Evolutionary conservation across 2,888 invertebrate genomes (phyloP).

Genomic region (Blastobasis lacticolella): DNA sequence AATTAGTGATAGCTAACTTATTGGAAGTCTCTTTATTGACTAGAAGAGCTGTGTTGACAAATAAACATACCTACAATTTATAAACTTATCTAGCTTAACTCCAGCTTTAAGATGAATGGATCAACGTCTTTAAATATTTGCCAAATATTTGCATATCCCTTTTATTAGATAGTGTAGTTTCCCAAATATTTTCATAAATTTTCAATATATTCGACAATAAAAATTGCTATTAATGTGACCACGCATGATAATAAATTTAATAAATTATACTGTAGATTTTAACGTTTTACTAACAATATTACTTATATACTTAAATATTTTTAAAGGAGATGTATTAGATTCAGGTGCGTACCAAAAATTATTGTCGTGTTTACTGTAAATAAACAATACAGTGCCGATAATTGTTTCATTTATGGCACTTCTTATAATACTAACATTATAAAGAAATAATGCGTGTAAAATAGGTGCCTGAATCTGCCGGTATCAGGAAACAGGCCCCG

Average conservation of each 20-base stretch:
- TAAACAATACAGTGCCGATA: slow-evolving; percentile 43
- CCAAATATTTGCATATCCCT: too few relatives aligned
- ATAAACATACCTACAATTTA: slow-evolving; percentile 39
- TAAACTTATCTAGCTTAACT: slow-evolving; percentile 16
- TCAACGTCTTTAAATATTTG: slow-evolving; percentile 2
- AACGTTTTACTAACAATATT: not conserved
- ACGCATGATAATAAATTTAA: slow-evolving; percentile 46
- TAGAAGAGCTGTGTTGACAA: slow-evolving; percentile 71
- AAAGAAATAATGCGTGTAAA: too few relatives aligned
- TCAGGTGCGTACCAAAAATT: slow-evolving; percentile 32
- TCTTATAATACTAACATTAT: too few relatives aligned
- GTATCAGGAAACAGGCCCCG: too few relatives aligned
- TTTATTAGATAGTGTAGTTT: too few relatives aligned
- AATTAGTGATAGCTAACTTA: not conserved
- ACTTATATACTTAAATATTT: slow-evolving; percentile 16
- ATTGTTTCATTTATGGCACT: too few relatives aligned
- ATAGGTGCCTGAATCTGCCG: too few relatives aligned
- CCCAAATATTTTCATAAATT: not conserved
- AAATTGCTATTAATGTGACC: slow-evolving; percentile 35
- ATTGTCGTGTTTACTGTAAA: slow-evolving; percentile 55
- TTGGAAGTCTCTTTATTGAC: slow-evolving; percentile 33
- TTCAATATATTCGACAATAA: slow-evolving; percentile 45
- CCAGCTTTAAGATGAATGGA: slow-evolving; percentile 24
- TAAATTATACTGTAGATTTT: not conserved
- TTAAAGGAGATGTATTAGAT: slow-evolving; percentile 19